A percentile compares a stretch with the other conserved stretches of the same genome.
These are phyloP conservation scores for Hirtodrosophila alboralis DNA, from an alignment of 2,888 invertebrate genomes.

Conservation along the genomic window DNA sequence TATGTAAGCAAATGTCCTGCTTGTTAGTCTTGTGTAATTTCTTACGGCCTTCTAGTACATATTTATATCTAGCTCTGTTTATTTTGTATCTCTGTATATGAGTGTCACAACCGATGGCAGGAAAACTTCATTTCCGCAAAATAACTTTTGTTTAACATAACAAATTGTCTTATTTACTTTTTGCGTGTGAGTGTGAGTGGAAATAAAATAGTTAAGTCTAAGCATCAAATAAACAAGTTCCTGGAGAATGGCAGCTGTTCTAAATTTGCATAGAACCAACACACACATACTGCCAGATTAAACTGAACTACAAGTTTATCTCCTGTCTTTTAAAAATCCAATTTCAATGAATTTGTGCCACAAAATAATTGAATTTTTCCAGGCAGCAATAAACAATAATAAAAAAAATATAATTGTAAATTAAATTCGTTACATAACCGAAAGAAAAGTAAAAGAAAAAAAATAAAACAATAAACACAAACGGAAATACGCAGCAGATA, in stretches of 20 bases:
- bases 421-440: conserved; percentile 71
- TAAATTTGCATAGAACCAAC: conserved; percentile 39
- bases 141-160: conserved; percentile 79
- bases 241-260: conserved; percentile 37
- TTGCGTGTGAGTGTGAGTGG: conserved; percentile 57
- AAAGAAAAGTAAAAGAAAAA: conserved; percentile 28
- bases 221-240: conserved; percentile 19
- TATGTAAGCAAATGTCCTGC: conserved; percentile 60
- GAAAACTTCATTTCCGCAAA: conserved; percentile 79
- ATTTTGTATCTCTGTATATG: conserved; percentile 15
- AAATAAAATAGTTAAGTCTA: conserved; percentile 39
- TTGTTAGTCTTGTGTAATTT: conserved; percentile 49
- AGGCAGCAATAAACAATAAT: conserved; percentile 35
- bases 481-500: conserved; percentile 53
- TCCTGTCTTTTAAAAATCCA: conserved; percentile 37
- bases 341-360: conserved; percentile 51
- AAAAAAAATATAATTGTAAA: conserved; percentile 74
- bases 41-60: conserved; percentile 35
- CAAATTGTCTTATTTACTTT: conserved; percentile 79
- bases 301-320: conserved; percentile 4
- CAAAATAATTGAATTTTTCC: conserved; percentile 64
- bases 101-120: conserved; percentile 66
- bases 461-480: conserved; percentile 70
- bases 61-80: conserved; percentile 4
- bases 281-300: background rate